Evolutionary conservation across 2,888 invertebrate genomes (phyloP).

Genomic region (Rhynchonema sp.): DNA sequence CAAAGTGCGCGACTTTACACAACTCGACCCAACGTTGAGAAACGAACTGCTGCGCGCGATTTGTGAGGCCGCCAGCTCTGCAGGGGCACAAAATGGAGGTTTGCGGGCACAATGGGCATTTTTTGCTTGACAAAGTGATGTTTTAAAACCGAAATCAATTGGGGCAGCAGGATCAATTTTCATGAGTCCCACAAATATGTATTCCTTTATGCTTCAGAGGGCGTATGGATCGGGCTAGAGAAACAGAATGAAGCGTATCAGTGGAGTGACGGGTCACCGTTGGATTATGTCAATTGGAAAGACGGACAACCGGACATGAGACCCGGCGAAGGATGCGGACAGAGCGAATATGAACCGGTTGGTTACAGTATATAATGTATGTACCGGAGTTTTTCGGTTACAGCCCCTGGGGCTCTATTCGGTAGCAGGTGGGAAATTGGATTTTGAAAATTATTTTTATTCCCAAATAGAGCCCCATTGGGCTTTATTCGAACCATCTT

Average conservation of each 20-base stretch:
- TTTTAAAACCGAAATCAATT: too few species aligned
- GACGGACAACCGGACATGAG: slow-evolving; percentile 1
- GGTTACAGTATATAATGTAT: too few species aligned
- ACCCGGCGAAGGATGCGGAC: neutral
- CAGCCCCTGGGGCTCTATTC: too few species aligned
- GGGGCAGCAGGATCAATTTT: too few species aligned
- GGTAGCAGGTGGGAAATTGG: too few species aligned
- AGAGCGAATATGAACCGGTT: slow-evolving; percentile 3
- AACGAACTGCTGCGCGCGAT: neutral
- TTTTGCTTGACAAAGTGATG: too few species aligned
- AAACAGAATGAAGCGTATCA: neutral
- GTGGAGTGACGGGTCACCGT: neutral
- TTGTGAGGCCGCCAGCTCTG: neutral
- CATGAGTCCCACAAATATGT: too few species aligned
- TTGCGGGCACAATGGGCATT: too few species aligned
- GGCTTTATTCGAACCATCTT: too few species aligned
- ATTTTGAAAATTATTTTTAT: too few species aligned
- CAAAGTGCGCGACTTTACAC: slow-evolving; percentile 3
- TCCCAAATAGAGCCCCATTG: too few species aligned
- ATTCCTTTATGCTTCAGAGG: neutral
- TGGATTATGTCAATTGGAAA: slow-evolving; percentile 3
- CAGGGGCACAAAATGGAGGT: neutral
- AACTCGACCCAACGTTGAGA: neutral
- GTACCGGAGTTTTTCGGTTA: too few species aligned
- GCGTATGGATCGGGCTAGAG: slow-evolving; percentile 1